These are phyloP conservation scores for Neodontobutis hainanensis DNA, from an alignment of 2,113 vertebrate genomes.

Conservation along the genomic window DNA sequence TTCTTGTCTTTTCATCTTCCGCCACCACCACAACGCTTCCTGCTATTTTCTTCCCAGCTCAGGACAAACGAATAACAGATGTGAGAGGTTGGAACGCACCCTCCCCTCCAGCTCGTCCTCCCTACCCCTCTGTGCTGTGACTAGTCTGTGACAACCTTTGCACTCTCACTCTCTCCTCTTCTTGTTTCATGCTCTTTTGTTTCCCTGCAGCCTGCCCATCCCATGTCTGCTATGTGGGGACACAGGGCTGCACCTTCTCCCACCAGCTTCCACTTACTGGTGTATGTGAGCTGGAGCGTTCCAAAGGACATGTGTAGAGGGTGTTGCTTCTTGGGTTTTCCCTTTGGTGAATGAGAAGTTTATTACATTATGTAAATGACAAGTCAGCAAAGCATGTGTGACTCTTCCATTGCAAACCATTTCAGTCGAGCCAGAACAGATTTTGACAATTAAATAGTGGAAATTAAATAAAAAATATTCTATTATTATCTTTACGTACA, in stretches of 20 bases:
- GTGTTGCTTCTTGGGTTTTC: slow-evolving; percentile 4
- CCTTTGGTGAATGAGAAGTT: slow-evolving; percentile 36
- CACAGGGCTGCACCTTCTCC: slow-evolving; percentile 62
- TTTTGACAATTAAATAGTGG: neutral
- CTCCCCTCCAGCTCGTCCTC: slow-evolving; percentile 80
- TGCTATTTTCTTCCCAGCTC: slow-evolving; percentile 94
- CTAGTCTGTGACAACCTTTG: slow-evolving; percentile 88
- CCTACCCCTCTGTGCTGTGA: slow-evolving; percentile 62
- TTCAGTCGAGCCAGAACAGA: slow-evolving; percentile 13
- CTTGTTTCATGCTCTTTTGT: slow-evolving; percentile 39
- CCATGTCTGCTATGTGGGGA: slow-evolving; percentile 68
- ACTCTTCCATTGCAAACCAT: slow-evolving; percentile 26
- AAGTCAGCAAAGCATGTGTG: slow-evolving; percentile 38
- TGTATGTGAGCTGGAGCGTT: slow-evolving; percentile 30
- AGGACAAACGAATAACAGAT: slow-evolving; percentile 98
- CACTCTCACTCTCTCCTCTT: slow-evolving; percentile 53
- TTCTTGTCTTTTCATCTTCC: slow-evolving; percentile 95
- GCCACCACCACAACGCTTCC: slow-evolving; percentile 93
- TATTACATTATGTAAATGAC: slow-evolving; percentile 33
- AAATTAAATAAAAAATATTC: neutral
- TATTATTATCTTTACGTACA: neutral
- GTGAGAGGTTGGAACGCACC: slow-evolving; percentile 85
- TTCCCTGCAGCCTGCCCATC: slow-evolving; percentile 62
- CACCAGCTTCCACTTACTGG: slow-evolving; percentile 38
- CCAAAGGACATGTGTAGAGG: slow-evolving; percentile 14